Percentiles rank a stretch among this genome's conserved stretches.
Evolutionary conservation across 23 tunicate genomes (phyloP).

Genomic region (Trididemnum miniatum): DNA sequence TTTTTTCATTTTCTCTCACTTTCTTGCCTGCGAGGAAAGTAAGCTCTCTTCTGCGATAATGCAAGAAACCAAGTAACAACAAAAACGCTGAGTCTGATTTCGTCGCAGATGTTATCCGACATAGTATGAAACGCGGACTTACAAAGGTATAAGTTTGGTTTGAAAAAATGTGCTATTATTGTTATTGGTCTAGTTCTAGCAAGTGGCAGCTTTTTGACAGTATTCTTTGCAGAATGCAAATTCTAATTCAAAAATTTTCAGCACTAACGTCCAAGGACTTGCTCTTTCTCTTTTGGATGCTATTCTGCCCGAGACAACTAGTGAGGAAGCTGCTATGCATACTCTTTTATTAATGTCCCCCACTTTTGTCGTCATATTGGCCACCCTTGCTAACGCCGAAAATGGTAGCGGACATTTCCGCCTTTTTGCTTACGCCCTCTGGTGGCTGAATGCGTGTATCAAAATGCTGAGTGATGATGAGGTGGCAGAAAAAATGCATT

Average conservation of each 20-base stretch:
- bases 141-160: no score
- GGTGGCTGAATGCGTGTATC: slow-evolving; percentile 57
- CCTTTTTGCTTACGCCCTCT: slow-evolving; percentile 48
- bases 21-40: no score
- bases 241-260: background rate
- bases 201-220: no score
- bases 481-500: slow-evolving; percentile 29
- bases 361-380: slow-evolving; percentile 54
- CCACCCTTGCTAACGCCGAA: slow-evolving; percentile 66
- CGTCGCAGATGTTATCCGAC: no score
- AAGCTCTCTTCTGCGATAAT: no score
- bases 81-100: no score
- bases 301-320: slow-evolving; percentile 34
- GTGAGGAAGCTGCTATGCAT: slow-evolving; percentile 35
- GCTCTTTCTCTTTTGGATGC: slow-evolving; percentile 54
- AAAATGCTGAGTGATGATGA: slow-evolving; percentile 26
- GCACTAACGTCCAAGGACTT: slow-evolving; percentile 45
- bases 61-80: no score
- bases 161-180: no score
- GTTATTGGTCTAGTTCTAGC: no score
- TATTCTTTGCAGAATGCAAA: no score
- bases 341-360: slow-evolving; percentile 43
- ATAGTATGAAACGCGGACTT: no score
- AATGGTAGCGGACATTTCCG: slow-evolving; percentile 62
- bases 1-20: no score